These are phyloP conservation scores for Euproctis similis DNA, from an alignment of 2,888 invertebrate genomes.

Conservation along the genomic window DNA sequence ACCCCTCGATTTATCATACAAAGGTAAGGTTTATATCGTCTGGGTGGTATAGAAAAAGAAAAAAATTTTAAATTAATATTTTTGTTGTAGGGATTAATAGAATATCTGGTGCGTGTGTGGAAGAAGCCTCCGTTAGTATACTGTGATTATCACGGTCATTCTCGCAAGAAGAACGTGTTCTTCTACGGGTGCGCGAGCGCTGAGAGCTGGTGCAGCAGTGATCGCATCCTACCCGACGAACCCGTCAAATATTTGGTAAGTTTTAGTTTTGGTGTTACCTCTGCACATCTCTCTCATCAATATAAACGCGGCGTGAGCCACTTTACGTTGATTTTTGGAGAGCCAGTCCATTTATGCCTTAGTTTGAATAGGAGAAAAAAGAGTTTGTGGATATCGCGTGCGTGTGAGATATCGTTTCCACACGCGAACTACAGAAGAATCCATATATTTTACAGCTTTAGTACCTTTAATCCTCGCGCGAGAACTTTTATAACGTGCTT, in stretches of 20 bases:
- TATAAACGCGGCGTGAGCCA: too few relatives aligned
- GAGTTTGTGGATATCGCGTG: too few relatives aligned
- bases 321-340: too few relatives aligned
- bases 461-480: too few relatives aligned
- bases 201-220: conserved; percentile 80
- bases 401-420: too few relatives aligned
- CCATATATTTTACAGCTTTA: too few relatives aligned
- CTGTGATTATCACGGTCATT: conserved; percentile 89
- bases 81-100: conserved; percentile 72
- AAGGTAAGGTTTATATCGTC: conserved; percentile 75
- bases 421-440: too few relatives aligned
- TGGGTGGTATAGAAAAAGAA: too few relatives aligned
- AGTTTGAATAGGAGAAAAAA: too few relatives aligned
- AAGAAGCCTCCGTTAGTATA: conserved; percentile 78
- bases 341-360: too few relatives aligned
- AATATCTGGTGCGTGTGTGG: conserved; percentile 77
- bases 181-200: conserved; percentile 86
- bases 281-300: too few relatives aligned
- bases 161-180: conserved; percentile 89
- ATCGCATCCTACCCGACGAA: conserved; percentile 72
- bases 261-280: too few relatives aligned
- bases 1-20: conserved; percentile 89
- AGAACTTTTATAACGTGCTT: background rate
- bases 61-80: background rate
- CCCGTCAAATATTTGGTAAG: conserved; percentile 78